Base-by-base conservation (phyloP, 2,113 vertebrate genomes). In the Lepisosteus osseus region DNA sequence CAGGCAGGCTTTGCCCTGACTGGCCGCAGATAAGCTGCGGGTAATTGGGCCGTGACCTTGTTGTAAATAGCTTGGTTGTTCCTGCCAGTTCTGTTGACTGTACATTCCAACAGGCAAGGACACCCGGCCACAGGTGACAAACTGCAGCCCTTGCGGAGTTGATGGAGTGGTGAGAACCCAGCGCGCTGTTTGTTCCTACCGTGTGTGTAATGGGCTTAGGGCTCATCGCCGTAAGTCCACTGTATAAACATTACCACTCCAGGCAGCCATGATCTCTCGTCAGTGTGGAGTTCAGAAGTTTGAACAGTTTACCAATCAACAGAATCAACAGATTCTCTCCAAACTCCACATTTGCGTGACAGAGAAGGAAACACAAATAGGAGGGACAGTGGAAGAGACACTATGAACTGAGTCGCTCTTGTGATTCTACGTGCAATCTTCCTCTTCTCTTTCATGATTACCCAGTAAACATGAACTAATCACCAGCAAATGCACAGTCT, bases 191-290 rank as follows among this genome's bases (percentile, higher is more conserved):
- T 65, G 64, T 68, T 65, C 8, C 65, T 43, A 44, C 61, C 54
- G 15, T 72, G 59, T 61, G 54, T 75, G 44, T 77, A 70, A 70
- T 69, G 55, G 64, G 65, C 67, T 69, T 62, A 75, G 72, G 65
- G 77, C 67, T 75, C 70, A 70, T 29, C 41, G 8, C 15, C 4
- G 43, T 40, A 57, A 62, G 77, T 57, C 41, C 54, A 43, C 63
- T 61, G 61, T 62, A 71, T 76, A 73, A 73, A 73, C 67, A 78
- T 67, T 69, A 51, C 73, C 68, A 71, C 61, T 40, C 41, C 7
- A 57, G 9, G n/a, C 44, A 12, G 59, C 45, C 69, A 9, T 29
- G 61, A 59, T 51, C 47, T 9, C 47, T 6, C 9, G 47, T 6
- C 47, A 51, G 9, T 51, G 47, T 51, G 57, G 57, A 59, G n/a